phyloP scores from a whole-genome alignment of 2,888 invertebrate genomes.

The Merodon equestris region DNA sequence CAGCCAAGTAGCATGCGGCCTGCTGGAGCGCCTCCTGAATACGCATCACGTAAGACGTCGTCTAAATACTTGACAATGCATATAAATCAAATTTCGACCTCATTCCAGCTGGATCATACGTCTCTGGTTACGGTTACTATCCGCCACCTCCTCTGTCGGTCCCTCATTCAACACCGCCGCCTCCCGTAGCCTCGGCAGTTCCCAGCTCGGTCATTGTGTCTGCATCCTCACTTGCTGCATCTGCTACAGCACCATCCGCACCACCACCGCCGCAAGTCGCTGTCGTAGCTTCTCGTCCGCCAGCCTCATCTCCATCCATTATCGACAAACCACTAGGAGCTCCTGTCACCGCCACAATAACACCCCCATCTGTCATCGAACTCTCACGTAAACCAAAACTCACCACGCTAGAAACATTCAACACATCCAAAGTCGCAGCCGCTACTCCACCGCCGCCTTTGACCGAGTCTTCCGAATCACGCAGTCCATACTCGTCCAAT shows the following conservation, averaged over 20 bases:
- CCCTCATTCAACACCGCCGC: constrained; percentile 70
- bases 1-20: constrained; percentile 73
- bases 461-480: constrained; percentile 73
- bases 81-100: too few species aligned
- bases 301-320: constrained; percentile 60
- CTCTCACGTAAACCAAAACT: constrained; percentile 74
- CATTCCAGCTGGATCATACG: constrained; percentile 59
- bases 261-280: constrained; percentile 71
- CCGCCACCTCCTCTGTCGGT: constrained; percentile 75
- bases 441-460: constrained; percentile 70
- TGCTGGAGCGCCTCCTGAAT: constrained; percentile 71
- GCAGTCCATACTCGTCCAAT: constrained; percentile 71
- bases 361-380: constrained; percentile 71
- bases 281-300: constrained; percentile 73
- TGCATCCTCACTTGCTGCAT: constrained; percentile 70
- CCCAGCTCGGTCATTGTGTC: constrained; percentile 71
- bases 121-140: constrained; percentile 75
- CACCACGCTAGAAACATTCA: constrained; percentile 76
- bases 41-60: constrained; percentile 73
- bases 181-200: constrained; percentile 70
- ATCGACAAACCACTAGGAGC: constrained; percentile 58
- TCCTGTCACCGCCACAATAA: constrained; percentile 73
- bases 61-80: too few species aligned
- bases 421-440: constrained; percentile 70
- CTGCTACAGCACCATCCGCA: constrained; percentile 61